Conservation (phyloP, 2,797 vertebrate species). For the Chaetodon trifasciatus region DNA sequence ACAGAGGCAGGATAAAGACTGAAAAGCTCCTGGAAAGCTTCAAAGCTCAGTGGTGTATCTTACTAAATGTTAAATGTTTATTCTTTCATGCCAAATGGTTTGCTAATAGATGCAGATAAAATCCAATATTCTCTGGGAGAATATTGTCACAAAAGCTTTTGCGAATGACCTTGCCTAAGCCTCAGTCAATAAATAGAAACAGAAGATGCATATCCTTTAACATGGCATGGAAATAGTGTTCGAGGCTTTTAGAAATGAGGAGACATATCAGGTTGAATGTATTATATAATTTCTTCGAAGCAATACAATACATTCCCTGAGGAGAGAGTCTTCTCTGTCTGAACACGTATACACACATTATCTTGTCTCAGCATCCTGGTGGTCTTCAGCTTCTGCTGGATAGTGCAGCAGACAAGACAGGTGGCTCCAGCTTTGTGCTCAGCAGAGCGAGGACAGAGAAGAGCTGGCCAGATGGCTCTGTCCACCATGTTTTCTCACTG, state of each 20-base stretch:
- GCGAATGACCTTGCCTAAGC: conserved; percentile 67
- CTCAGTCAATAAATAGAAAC: conserved; percentile 69
- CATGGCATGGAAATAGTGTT: conserved; percentile 50
- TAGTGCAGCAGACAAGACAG: conserved; percentile 71
- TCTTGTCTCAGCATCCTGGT: conserved; percentile 58
- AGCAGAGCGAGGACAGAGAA: conserved; percentile 74
- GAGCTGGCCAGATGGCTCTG: conserved; percentile 80
- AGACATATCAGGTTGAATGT: conserved; percentile 36
- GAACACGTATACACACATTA: conserved; percentile 43
- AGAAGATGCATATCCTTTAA: conserved; percentile 66
- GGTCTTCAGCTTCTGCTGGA: conserved; percentile 57
- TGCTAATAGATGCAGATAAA: conserved; percentile 69
- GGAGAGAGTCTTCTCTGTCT: conserved; percentile 29
- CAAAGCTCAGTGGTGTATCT: conserved; percentile 53
- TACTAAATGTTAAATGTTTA: conserved; percentile 59
- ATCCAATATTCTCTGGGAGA: conserved; percentile 71
- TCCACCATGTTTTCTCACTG: conserved; percentile 75
- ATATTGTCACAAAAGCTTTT: conserved; percentile 69
- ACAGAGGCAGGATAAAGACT: conserved; percentile 31
- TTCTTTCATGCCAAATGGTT: conserved; percentile 66
- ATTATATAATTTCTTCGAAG: conserved; percentile 38
- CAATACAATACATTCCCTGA: conserved; percentile 38
- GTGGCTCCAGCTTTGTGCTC: conserved; percentile 75
- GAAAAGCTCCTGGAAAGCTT: conserved; percentile 22
- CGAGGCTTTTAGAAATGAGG: conserved; percentile 52